Evolutionary conservation across 2,113 vertebrate genomes (phyloP), one percentile per base, ranked within the genome.

Genomic region (Macquaria ambigua): DNA sequence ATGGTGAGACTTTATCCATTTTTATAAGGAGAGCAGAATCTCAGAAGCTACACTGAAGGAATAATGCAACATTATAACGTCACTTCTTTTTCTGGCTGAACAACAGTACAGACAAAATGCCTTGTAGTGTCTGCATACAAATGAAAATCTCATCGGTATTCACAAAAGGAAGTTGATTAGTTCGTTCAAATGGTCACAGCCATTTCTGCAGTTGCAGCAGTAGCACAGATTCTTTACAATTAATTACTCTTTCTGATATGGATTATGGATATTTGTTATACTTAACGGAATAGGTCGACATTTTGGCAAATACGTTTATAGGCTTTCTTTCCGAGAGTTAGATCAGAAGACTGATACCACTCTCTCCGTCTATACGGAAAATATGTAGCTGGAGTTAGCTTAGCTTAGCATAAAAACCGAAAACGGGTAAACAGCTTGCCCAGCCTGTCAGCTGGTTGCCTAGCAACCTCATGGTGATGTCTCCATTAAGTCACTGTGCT

Each of bases 91-190:
- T 28, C 21, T 41, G 21, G 43, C n/a, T 53, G 43, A 62, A 71
- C 43, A 21, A 28, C 43, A 53, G 69, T 48, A 7, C 15, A 61
- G 50, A 81, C 28, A 31, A 66, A 55, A 43, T 56, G 50, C 31
- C 56, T 37, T 46, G 50, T 67, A 37, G 61, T 55, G 50, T 64
- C 48, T 41, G 71, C 71, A 73, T 46, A 67, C 37, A 58, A 64
- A 62, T 41, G 43, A n/a, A 1, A 43, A 3, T 71, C 31, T 41
- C 31, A 73, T 63, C 62, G 31, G 15, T 62, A 61, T 74, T 76
- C n/a, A 34, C 34, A 46, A 55, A 74, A 62, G 34, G 34, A 71
- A 71, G 55, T 46, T 37, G 58, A 72, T 53, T 66, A 31, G 12
- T 20, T 55, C 11, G 23, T 59, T 67, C 5, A 64, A 48, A 46